These are phyloP conservation scores for Rhyzopertha dominica DNA, from an alignment of 1,140 invertebrate species.

Conservation along the genomic window DNA sequence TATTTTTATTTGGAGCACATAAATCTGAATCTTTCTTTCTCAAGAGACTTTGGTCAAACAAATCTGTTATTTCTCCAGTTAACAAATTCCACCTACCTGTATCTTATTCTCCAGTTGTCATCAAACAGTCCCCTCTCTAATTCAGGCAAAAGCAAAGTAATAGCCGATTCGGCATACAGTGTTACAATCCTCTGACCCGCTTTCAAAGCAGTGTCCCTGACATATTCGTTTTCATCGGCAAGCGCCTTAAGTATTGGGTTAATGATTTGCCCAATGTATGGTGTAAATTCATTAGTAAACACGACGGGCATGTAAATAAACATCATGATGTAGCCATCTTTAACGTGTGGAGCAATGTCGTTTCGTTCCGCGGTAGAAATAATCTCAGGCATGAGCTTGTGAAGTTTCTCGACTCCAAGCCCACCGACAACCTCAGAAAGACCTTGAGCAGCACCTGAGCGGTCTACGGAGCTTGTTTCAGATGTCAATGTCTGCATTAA, in stretches of 20 bases:
- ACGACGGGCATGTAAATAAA: slow-evolving; percentile 99
- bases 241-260: slow-evolving; percentile 96
- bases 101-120: slow-evolving; percentile 98
- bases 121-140: slow-evolving; percentile 91
- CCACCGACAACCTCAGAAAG: slow-evolving; percentile 92
- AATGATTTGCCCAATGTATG: slow-evolving; percentile 96
- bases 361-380: slow-evolving; percentile 90
- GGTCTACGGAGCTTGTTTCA: slow-evolving; percentile 90
- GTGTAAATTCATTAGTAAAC: slow-evolving; percentile 91
- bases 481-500: slow-evolving; percentile 98
- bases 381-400: slow-evolving; percentile 97
- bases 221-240: slow-evolving; percentile 98
- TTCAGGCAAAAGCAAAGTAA: slow-evolving; percentile 88
- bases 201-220: slow-evolving; percentile 92
- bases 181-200: slow-evolving; percentile 97
- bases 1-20: no score
- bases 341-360: slow-evolving; percentile 95
- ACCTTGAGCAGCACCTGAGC: slow-evolving; percentile 97
- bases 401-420: slow-evolving; percentile 89
- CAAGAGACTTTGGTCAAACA: no score
- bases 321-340: slow-evolving; percentile 99
- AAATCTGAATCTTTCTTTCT: no score
- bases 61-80: slow-evolving; percentile 4
- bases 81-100: slow-evolving; percentile 48
- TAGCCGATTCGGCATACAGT: slow-evolving; percentile 93